Evolutionary conservation across 1,140 invertebrate species (phyloP), one percentile per base, ranked within the genome.

Genomic region (Apocrypta bakeri): DNA sequence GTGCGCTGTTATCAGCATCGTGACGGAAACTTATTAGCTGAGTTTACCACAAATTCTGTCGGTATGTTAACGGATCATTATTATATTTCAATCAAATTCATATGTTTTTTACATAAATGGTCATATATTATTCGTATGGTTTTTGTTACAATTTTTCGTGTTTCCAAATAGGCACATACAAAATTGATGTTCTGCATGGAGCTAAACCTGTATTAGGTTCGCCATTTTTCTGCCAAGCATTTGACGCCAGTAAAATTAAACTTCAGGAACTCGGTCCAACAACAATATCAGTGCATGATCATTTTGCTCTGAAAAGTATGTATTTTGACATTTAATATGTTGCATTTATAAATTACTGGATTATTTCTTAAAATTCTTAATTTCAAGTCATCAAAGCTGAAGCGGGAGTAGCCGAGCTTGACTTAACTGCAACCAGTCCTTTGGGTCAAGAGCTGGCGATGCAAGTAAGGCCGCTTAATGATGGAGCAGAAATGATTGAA

Each of bases 1-100:
- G 98, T 99, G 1, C 93, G 96, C 77, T 99, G 98, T 91, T 99
- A 98, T 90, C 97, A 98, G 90, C 98, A 98, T 84, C 97, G 98
- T 90, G 98, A 98, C 86, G 97, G 97, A 14, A 96, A 97, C 88
- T 92, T 99, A 64, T 94, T 98, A 87, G 98, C 97, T 0, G 98
- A 99, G 91, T 99, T 97, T 88, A 97, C 96, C 12, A 97, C 98
- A 14, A 95, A 95, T 85, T 95, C 95, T 85, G 94, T 96, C 14
- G 91, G 91, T 92, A 82, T 69, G 89, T 84, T 33, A 9, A 11
- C 29, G n/a, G 27, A 63, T 63, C 27, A 25, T 74, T 74, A 25
- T 48, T 73, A 8, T 12, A 48, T 0, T n/a, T n/a, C n/a, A n/a
- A n/a, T n/a, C n/a, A n/a, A n/a, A n/a, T n/a, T n/a, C n/a, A n/a